These are phyloP conservation scores for Enhydra lutris DNA, from an alignment of 2,113 vertebrate species.

Conservation along the genomic window DNA sequence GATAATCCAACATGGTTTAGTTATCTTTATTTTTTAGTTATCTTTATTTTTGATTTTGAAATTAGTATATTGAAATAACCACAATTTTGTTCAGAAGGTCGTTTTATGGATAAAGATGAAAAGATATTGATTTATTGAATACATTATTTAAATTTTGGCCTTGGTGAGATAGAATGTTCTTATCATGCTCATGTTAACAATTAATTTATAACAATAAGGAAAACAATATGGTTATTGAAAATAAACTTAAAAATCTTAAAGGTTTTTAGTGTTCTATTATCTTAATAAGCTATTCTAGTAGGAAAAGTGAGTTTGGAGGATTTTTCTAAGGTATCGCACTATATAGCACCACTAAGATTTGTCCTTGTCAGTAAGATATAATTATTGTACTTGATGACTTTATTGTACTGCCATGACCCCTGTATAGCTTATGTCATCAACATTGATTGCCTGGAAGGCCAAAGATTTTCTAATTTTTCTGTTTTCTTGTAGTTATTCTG, in stretches of 20 bases:
- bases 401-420: not conserved
- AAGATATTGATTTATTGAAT: not conserved
- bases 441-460: not conserved
- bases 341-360: not conserved
- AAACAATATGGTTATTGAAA: not conserved
- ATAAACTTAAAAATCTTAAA: not conserved
- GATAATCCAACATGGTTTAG: not conserved
- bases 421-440: not conserved
- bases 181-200: not conserved
- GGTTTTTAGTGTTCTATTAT: not conserved
- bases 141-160: not conserved
- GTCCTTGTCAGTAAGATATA: not conserved
- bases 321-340: not conserved
- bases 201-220: not conserved
- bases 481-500: not conserved
- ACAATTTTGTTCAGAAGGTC: not conserved
- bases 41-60: not conserved
- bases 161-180: not conserved
- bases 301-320: not conserved
- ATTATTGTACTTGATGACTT: not conserved
- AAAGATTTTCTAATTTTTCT: not conserved
- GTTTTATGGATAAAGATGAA: not conserved
- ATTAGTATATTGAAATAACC: not conserved
- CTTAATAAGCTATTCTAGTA: not conserved
- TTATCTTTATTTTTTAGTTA: not conserved